A percentile compares a stretch with the other conserved stretches of the same genome.
Conservation (phyloP, 1,140 invertebrate genomes). For the Fopius arisanus region DNA sequence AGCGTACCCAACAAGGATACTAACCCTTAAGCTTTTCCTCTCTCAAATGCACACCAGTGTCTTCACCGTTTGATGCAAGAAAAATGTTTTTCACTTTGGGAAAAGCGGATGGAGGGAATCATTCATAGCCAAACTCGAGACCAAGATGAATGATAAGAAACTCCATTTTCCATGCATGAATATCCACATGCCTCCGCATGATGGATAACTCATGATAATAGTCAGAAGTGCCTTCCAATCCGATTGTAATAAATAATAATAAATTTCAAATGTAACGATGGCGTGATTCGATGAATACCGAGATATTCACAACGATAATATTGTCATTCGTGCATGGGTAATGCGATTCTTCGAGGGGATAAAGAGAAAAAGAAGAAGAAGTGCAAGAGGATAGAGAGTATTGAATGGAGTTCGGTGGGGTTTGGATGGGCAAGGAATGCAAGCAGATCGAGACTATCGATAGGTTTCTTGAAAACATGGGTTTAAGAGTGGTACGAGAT, state of each 20-base stretch:
- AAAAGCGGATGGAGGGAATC: not conserved
- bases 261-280: slow-evolving; percentile 18
- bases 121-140: not conserved
- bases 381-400: not conserved
- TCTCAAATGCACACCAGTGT: not conserved
- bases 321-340: slow-evolving; percentile 28
- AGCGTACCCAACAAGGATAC: slow-evolving; percentile 40
- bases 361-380: not conserved
- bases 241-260: slow-evolving; percentile 29
- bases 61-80: not conserved
- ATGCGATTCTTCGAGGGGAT: slow-evolving; percentile 10
- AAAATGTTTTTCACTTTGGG: too few relatives aligned
- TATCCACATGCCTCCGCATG: not conserved
- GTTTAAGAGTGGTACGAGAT: not conserved
- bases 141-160: not conserved
- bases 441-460: slow-evolving; percentile 35
- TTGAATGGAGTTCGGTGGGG: not conserved
- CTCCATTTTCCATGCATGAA: not conserved
- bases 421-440: slow-evolving; percentile 4
- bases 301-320: slow-evolving; percentile 30
- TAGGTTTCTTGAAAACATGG: slow-evolving; percentile 12
- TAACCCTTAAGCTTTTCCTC: slow-evolving; percentile 41
- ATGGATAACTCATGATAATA: not conserved
- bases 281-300: slow-evolving; percentile 27
- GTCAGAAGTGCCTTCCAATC: not conserved